These are phyloP conservation scores for Corythornis vintsioides DNA, from an alignment of 2,113 vertebrate species.

Conservation along the genomic window DNA sequence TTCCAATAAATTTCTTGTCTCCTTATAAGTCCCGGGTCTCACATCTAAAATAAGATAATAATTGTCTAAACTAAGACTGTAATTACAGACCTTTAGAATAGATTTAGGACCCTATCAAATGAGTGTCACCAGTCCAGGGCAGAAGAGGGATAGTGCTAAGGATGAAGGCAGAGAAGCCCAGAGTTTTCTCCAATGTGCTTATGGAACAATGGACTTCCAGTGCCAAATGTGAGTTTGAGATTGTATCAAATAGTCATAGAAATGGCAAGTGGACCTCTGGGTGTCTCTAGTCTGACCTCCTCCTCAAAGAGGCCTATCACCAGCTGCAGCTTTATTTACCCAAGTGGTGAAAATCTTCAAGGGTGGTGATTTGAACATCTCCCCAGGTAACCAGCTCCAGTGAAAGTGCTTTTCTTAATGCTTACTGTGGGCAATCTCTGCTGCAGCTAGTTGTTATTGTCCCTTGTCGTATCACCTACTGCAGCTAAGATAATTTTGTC, in stretches of 20 bases:
- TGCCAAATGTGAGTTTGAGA: not conserved
- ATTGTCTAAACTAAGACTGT: too few relatives aligned
- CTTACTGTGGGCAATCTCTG: not conserved
- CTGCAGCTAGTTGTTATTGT: not conserved
- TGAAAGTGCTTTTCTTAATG: not conserved
- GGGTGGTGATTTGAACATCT: not conserved
- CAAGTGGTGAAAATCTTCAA: too few relatives aligned
- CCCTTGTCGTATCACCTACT: not conserved
- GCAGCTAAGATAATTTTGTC: not conserved
- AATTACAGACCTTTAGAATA: not conserved
- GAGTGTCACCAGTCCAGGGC: rapidly evolving
- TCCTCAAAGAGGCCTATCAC: not conserved
- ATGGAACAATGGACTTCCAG: not conserved
- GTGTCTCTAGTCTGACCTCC: not conserved
- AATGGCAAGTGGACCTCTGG: not conserved
- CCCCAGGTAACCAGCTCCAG: not conserved
- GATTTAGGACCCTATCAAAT: rapidly evolving
- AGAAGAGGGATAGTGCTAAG: not conserved
- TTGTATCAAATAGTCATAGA: not conserved
- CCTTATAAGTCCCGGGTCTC: too few relatives aligned
- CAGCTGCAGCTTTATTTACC: not conserved
- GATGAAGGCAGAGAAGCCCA: not conserved
- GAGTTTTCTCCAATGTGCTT: not conserved
- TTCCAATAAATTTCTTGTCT: too few relatives aligned
- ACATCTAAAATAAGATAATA: too few relatives aligned